These are phyloP conservation scores for Lacerta viridis DNA, from an alignment of 2,797 vertebrate genomes.

Conservation along the genomic window DNA sequence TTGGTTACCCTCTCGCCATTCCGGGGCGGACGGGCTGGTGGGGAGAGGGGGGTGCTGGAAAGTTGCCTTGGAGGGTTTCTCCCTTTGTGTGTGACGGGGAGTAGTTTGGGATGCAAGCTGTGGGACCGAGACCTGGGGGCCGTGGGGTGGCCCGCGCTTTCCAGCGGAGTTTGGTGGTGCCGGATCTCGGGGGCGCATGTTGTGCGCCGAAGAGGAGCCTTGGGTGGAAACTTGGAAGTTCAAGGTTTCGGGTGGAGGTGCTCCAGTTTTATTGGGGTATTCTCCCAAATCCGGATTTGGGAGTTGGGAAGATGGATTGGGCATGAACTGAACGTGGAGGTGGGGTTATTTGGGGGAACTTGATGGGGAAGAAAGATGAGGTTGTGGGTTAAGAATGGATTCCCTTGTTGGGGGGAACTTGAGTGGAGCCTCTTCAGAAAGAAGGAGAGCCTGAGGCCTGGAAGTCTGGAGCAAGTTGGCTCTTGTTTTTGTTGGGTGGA, in stretches of 20 bases:
- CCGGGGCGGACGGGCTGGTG: neutral
- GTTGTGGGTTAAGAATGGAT: neutral
- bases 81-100: no score
- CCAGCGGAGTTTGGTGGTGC: constrained; percentile 11
- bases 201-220: neutral
- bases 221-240: neutral
- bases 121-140: constrained; percentile 5
- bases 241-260: neutral
- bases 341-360: no score
- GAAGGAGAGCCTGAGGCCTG: neutral
- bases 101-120: no score
- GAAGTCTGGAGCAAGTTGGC: neutral
- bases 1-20: constrained; percentile 75
- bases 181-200: neutral
- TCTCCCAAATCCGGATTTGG: neutral
- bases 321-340: neutral
- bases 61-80: neutral
- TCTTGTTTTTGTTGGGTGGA: neutral
- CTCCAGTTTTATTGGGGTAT: neutral
- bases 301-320: neutral
- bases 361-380: neutral
- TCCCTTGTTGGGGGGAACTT: neutral
- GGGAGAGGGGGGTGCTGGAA: neutral
- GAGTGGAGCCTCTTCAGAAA: neutral
- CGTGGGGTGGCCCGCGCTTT: neutral